phyloP scores from a whole-genome alignment of 2,888 invertebrate genomes.

The Tetrapedia diversipes region DNA sequence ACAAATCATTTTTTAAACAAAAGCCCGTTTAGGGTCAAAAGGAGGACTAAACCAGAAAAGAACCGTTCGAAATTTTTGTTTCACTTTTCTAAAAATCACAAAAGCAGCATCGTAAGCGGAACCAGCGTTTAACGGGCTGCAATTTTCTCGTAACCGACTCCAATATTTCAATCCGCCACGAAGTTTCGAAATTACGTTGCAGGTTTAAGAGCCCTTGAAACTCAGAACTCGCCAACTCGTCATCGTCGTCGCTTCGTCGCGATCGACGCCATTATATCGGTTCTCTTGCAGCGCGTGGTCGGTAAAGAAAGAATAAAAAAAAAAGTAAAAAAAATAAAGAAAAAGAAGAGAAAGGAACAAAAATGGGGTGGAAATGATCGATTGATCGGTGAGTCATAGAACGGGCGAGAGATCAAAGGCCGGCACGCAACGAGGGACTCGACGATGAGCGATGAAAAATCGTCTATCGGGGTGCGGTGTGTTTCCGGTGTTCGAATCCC shows the following conservation, averaged over 20 bases:
- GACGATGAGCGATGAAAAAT: constrained; percentile 3
- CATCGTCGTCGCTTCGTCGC: constrained; percentile 26
- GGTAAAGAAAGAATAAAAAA: background rate
- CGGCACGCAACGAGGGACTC: background rate
- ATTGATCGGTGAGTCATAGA: constrained; percentile 4
- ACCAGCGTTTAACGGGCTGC: constrained; percentile 2
- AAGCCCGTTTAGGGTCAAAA: too few relatives aligned
- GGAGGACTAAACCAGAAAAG: too few relatives aligned
- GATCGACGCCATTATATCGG: constrained; percentile 31
- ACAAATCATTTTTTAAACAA: too few relatives aligned
- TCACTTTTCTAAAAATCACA: too few relatives aligned
- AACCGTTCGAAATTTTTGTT: too few relatives aligned
- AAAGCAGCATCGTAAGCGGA: background rate
- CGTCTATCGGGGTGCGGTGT: background rate
- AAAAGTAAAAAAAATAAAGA: background rate
- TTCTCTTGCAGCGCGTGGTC: background rate
- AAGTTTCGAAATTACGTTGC: constrained; percentile 22
- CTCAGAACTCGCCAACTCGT: constrained; percentile 15
- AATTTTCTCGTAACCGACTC: background rate
- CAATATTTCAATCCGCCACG: background rate
- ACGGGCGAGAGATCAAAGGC: constrained; percentile 24
- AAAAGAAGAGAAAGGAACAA: background rate
- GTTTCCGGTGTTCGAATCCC: background rate
- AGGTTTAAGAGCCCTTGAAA: constrained; percentile 22
- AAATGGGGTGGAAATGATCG: background rate